Evolutionary conservation across 2,113 vertebrate species (phyloP).

Genomic region (Zosterops hypoxanthus): DNA sequence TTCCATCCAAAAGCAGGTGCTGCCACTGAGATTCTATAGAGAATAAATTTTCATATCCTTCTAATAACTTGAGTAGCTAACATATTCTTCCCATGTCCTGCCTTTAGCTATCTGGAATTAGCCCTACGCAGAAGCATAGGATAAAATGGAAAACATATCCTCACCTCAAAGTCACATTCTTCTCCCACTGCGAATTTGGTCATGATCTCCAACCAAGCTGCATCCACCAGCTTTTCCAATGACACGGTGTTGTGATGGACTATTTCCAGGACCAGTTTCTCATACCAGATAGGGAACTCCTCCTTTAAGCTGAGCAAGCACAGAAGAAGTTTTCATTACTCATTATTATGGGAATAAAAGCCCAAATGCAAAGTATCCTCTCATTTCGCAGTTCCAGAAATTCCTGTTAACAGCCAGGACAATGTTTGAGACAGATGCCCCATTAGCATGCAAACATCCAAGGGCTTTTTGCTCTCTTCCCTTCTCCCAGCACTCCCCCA

Average conservation of each 20-base stretch:
- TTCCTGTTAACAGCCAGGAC: neutral
- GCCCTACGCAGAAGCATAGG: neutral
- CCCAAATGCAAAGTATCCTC: neutral
- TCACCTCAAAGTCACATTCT: conserved; percentile 95
- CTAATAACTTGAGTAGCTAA: neutral
- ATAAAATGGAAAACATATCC: neutral
- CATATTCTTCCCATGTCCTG: neutral
- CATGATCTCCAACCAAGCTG: conserved; percentile 95
- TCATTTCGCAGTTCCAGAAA: neutral
- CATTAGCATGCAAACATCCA: neutral
- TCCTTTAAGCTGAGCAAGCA: conserved; percentile 88
- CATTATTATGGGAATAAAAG: neutral
- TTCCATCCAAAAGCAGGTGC: neutral
- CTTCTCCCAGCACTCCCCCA: neutral
- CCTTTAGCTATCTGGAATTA: neutral
- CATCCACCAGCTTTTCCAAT: conserved; percentile 93
- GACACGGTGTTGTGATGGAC: conserved; percentile 98
- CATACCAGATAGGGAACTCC: conserved; percentile 95
- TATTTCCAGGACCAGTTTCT: conserved; percentile 94
- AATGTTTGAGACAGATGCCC: neutral
- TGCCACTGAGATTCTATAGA: neutral
- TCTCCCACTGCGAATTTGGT: conserved; percentile 96
- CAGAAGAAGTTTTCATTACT: neutral
- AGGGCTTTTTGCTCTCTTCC: neutral
- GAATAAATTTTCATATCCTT: neutral